Percentiles rank a stretch among this genome's conserved stretches.
Conservation (phyloP, 92 coral and sea anemone genomes). For the Anthopleura xanthogrammica region DNA sequence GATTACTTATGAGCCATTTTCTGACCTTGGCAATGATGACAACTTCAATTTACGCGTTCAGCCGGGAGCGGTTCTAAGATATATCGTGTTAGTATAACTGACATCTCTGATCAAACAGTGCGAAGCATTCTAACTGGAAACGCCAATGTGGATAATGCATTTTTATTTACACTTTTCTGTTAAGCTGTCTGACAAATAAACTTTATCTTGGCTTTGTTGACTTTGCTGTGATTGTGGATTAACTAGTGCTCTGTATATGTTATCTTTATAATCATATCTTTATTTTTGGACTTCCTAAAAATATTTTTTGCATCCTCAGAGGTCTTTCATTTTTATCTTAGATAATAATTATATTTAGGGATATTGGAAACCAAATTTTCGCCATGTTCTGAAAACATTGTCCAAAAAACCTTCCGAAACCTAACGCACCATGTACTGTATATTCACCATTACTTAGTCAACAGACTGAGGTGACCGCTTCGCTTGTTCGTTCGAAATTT, state of each 20-base stretch:
- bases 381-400: not conserved
- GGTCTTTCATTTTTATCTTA: not conserved
- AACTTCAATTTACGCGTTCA: not conserved
- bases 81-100: not conserved
- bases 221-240: not conserved
- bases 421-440: too few relatives aligned
- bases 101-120: not conserved
- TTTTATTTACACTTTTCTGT: not conserved
- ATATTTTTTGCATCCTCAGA: not conserved
- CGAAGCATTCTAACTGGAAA: not conserved
- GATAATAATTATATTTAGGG: not conserved
- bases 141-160: not conserved
- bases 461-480: too few relatives aligned
- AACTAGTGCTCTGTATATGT: not conserved
- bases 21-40: not conserved
- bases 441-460: too few relatives aligned
- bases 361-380: not conserved
- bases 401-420: too few relatives aligned
- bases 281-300: not conserved
- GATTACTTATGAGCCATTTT: not conserved
- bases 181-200: not conserved
- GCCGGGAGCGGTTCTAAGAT: not conserved
- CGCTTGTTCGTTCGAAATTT: too few relatives aligned
- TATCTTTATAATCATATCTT: not conserved
- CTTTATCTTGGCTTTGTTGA: not conserved